Conservation (phyloP, 1,140 invertebrate genomes). For the Drosophila grimshawi region DNA sequence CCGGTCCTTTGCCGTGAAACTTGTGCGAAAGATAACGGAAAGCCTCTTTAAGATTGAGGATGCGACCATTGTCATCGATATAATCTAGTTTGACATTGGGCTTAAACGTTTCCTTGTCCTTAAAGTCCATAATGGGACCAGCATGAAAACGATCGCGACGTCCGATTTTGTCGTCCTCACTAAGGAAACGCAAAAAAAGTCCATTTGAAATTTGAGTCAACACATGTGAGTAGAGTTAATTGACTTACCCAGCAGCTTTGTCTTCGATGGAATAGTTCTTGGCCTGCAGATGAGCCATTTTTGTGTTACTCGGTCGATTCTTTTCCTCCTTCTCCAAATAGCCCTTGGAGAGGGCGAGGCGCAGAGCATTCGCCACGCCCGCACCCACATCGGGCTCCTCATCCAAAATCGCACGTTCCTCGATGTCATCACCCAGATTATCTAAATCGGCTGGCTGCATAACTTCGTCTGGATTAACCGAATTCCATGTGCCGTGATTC, state of each 20-base stretch:
- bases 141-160: slow-evolving; percentile 90
- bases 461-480: slow-evolving; percentile 85
- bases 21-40: slow-evolving; percentile 98
- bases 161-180: slow-evolving; percentile 93
- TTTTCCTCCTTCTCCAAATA: slow-evolving; percentile 94
- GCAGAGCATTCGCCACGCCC: slow-evolving; percentile 96
- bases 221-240: background rate
- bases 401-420: slow-evolving; percentile 92
- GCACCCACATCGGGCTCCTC: slow-evolving; percentile 97
- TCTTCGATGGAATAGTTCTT: slow-evolving; percentile 99
- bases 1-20: slow-evolving; percentile 99
- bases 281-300: slow-evolving; percentile 91
- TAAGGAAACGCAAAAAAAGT: slow-evolving; percentile 70
- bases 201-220: background rate
- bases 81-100: slow-evolving; percentile 99
- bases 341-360: slow-evolving; percentile 97
- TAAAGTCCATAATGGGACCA: slow-evolving; percentile 96
- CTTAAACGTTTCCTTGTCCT: slow-evolving; percentile 96
- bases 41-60: slow-evolving; percentile 97
- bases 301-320: slow-evolving; percentile 89
- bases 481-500: slow-evolving; percentile 85
- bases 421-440: slow-evolving; percentile 80
- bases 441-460: slow-evolving; percentile 77
- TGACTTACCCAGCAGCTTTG: slow-evolving; percentile 91
- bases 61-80: slow-evolving; percentile 96